phyloP scores from a whole-genome alignment of 2,888 invertebrate species.

The Scrobipalpa atriplicella region DNA sequence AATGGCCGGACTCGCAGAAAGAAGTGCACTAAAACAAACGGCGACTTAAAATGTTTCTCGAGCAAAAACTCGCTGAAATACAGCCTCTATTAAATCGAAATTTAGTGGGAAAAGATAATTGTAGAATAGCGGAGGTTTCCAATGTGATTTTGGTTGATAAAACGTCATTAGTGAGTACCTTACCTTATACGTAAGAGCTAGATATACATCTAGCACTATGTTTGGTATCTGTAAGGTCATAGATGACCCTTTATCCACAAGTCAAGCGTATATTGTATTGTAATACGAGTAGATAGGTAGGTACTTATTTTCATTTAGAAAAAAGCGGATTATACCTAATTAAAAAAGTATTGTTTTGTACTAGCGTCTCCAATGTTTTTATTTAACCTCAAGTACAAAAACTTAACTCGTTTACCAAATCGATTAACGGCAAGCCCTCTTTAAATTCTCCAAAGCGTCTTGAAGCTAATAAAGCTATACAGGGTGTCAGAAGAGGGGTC shows the following conservation, averaged over 20 bases:
- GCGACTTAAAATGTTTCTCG: slow-evolving; percentile 11
- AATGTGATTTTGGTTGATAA: neutral
- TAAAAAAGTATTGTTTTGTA: too few species aligned
- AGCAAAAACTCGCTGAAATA: slow-evolving; percentile 6
- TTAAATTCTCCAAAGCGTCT: slow-evolving; percentile 26
- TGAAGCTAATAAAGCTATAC: slow-evolving; percentile 44
- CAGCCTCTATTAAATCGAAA: slow-evolving; percentile 10
- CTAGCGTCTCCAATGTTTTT: too few species aligned
- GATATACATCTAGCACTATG: too few species aligned
- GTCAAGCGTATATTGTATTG: too few species aligned
- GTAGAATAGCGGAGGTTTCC: neutral
- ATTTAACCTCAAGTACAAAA: neutral
- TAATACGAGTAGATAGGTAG: too few species aligned
- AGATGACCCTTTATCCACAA: too few species aligned
- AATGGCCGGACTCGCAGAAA: slow-evolving; percentile 21
- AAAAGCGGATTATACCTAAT: too few species aligned
- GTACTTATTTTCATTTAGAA: too few species aligned
- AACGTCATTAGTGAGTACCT: too few species aligned
- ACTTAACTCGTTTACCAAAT: neutral
- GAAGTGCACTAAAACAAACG: slow-evolving; percentile 21
- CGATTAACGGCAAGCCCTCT: neutral
- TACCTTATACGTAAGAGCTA: too few species aligned
- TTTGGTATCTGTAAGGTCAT: too few species aligned
- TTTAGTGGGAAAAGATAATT: neutral
- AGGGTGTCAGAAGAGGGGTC: slow-evolving; percentile 40